Base-by-base conservation (phyloP, 2,797 vertebrate genomes). In the Nasua narica region DNA sequence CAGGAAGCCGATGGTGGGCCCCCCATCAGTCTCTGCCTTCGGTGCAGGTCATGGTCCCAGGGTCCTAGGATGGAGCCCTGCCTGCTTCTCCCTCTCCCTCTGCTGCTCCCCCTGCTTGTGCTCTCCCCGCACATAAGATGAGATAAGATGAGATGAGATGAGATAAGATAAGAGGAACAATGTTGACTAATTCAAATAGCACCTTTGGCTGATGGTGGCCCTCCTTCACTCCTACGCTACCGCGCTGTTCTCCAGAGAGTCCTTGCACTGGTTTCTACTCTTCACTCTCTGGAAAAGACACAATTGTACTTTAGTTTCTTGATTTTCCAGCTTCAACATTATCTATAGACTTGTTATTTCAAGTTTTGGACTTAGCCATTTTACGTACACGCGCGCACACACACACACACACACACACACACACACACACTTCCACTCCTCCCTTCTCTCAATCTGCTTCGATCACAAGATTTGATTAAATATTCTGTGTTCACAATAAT, bases 391-490 rank as follows among this genome's bases (percentile, higher is more conserved):
- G 50, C 35, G 40, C 23, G 7, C 40, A n/a, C 48, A 67, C 29
- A 83, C 16, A 58, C 43, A 62, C 13, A 11, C 19, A 56, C 54
- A 48, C 40, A 23, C 46, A 50, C 29, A 83, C 37, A n/a, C 46
- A 62, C n/a, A 82, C 21, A 69, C 43, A 62, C 23, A 11, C 19
- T 15, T 62, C 12, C 65, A 29, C 14, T 65, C 13, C 21, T 84
- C 19, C 25, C 52, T 56, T 77, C 21, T 70, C 67, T 56, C 37
- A 87, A 40, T 82, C 48, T 86, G 70, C 56, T 94, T 70, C 50
- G 76, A 78, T 35, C 3, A 69, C 29, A 69, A 91, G 37, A 87
- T 90, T 83, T 83, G 84, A 83, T 89, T 92, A 90, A 95, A 86
- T 43, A 67, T 87, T 67, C 43, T 25, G 5, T 70, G 29, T 87